phyloP scores from a whole-genome alignment of 2,888 invertebrate genomes.

The Lasioglossum zephyrum region DNA sequence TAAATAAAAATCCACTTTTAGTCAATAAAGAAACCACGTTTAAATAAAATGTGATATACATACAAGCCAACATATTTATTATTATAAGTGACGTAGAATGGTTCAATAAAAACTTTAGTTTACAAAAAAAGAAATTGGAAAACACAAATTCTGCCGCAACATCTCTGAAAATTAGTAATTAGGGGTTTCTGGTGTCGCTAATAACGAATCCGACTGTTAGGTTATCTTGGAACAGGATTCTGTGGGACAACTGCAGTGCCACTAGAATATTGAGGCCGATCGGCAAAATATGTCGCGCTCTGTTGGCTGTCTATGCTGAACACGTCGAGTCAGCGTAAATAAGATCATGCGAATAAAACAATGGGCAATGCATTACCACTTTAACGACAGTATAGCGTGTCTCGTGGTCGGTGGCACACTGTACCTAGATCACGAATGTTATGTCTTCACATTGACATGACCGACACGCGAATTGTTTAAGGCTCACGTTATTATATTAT shows the following conservation, averaged over 20 bases:
- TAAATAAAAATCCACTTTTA: not conserved
- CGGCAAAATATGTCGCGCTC: slow-evolving; percentile 5
- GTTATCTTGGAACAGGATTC: too few relatives aligned
- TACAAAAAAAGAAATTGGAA: too few relatives aligned
- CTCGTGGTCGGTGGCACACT: slow-evolving; percentile 51
- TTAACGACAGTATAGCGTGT: slow-evolving; percentile 70
- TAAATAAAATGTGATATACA: not conserved
- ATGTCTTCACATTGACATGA: slow-evolving; percentile 51
- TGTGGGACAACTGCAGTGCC: too few relatives aligned
- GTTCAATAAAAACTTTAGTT: too few relatives aligned
- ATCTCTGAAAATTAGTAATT: too few relatives aligned
- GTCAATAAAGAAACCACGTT: not conserved
- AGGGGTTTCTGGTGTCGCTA: too few relatives aligned
- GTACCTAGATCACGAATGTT: slow-evolving; percentile 65
- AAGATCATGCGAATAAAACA: slow-evolving; percentile 64
- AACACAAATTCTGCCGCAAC: not conserved
- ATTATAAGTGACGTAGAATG: too few relatives aligned
- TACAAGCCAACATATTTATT: too few relatives aligned
- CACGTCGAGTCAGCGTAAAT: slow-evolving; percentile 49
- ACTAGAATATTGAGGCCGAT: not conserved
- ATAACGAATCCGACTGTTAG: too few relatives aligned
- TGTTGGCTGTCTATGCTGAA: slow-evolving; percentile 13
- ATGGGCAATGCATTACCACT: slow-evolving; percentile 42
- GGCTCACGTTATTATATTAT: slow-evolving; percentile 57
- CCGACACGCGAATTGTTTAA: slow-evolving; percentile 65